Evolutionary conservation across 1,140 invertebrate species (phyloP).

Genomic region (Pararge aegeria): DNA sequence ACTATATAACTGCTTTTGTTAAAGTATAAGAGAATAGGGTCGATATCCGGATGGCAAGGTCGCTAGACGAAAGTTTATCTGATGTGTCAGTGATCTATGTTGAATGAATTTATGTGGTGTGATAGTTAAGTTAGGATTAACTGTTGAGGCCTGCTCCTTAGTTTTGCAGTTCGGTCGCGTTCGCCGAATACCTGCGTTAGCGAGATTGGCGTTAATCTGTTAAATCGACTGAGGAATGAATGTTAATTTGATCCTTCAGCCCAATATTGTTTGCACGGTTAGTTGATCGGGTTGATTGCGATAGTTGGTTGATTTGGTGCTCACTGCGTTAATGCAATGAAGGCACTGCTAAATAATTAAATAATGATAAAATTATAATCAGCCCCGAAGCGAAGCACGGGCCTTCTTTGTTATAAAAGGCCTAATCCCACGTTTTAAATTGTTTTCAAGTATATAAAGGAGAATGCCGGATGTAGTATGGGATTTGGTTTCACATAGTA

Average conservation of each 20-base stretch:
- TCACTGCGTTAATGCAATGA: background rate
- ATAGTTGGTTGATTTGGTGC: constrained; percentile 19
- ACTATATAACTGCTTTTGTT: constrained; percentile 33
- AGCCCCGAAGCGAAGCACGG: no score
- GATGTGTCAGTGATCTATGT: constrained; percentile 1
- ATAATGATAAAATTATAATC: no score
- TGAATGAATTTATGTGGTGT: constrained; percentile 50
- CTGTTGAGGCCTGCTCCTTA: constrained; percentile 41
- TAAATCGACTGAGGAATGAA: constrained; percentile 58
- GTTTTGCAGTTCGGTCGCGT: constrained; percentile 49
- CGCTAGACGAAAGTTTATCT: constrained; percentile 35
- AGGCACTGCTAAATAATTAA: background rate
- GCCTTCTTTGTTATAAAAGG: no score
- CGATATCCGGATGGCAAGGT: constrained; percentile 21
- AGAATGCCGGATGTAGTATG: no score
- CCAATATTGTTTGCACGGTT: constrained; percentile 52
- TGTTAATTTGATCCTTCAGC: constrained; percentile 61
- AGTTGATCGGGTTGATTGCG: constrained; percentile 34
- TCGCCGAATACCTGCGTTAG: constrained; percentile 45
- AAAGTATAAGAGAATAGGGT: constrained; percentile 31
- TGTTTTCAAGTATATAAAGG: no score
- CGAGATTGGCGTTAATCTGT: constrained; percentile 66
- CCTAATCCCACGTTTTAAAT: no score
- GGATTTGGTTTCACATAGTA: no score
- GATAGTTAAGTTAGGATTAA: constrained; percentile 66